These are phyloP conservation scores for Pungitius pungitius DNA, from an alignment of 2,113 vertebrate genomes.

Conservation along the genomic window DNA sequence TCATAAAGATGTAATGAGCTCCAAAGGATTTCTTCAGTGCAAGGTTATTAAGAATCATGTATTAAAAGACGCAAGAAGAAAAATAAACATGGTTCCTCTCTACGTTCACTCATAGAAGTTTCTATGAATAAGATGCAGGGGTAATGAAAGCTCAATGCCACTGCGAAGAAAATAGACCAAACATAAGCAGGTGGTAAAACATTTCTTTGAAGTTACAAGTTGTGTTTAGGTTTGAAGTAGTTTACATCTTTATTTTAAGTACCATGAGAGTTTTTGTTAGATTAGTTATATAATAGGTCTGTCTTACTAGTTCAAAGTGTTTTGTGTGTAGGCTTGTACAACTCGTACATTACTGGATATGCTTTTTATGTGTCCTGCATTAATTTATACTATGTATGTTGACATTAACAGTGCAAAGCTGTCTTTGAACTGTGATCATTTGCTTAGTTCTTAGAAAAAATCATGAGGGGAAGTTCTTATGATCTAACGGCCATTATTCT, in stretches of 20 bases:
- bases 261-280: not conserved
- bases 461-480: no score
- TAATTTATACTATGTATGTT: not conserved
- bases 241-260: not conserved
- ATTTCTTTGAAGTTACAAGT: not conserved
- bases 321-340: not conserved
- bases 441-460: no score
- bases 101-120: not conserved
- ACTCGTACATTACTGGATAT: not conserved
- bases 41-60: slow-evolving; percentile 6
- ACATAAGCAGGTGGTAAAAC: not conserved
- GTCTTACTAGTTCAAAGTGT: not conserved
- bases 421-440: not conserved
- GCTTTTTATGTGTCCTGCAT: not conserved
- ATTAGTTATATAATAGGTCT: no score
- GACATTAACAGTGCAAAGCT: not conserved
- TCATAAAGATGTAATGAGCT: slow-evolving; percentile 42
- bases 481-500: no score
- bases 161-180: not conserved
- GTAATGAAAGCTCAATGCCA: not conserved
- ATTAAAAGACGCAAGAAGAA: slow-evolving; percentile 14
- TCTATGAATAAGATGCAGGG: not conserved
- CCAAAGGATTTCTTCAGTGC: slow-evolving; percentile 34
- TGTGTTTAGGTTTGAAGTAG: not conserved
- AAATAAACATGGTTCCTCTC: not conserved